Percentiles rank a stretch among this genome's conserved stretches.
phyloP scores from a whole-genome alignment of 1,140 invertebrate species.

The Bradysia coprophila region DNA sequence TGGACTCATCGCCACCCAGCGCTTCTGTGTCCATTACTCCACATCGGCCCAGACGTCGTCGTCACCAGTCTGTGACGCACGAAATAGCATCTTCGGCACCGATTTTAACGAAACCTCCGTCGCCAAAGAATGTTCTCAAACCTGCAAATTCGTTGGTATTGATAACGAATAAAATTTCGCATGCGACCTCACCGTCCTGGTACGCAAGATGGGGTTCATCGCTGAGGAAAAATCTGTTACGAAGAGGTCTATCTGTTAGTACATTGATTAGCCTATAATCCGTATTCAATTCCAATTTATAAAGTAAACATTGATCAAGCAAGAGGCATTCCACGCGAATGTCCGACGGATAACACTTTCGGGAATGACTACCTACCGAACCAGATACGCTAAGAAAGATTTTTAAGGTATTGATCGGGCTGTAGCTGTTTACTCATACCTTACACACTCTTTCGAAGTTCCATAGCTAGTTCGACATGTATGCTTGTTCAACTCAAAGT shows the following conservation, averaged over 20 bases:
- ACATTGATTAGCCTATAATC: no score
- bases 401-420: no score
- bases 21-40: constrained; percentile 1
- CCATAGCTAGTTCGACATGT: no score
- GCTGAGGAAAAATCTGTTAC: neutral
- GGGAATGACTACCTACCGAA: neutral
- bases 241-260: neutral
- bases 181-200: neutral
- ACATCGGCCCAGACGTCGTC: neutral
- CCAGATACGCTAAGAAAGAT: no score
- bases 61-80: no score
- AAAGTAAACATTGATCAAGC: neutral
- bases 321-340: neutral
- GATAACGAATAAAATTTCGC: no score
- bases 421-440: no score
- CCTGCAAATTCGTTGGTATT: no score
- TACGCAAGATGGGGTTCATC: constrained; percentile 1
- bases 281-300: neutral
- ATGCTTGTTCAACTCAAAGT: no score
- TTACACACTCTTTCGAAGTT: no score
- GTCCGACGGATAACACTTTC: neutral
- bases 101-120: neutral
- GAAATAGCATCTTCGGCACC: no score
- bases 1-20: constrained; percentile 1
- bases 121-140: neutral